Base-by-base conservation (phyloP, 2,113 vertebrate genomes). In the Labrus mixtus region DNA sequence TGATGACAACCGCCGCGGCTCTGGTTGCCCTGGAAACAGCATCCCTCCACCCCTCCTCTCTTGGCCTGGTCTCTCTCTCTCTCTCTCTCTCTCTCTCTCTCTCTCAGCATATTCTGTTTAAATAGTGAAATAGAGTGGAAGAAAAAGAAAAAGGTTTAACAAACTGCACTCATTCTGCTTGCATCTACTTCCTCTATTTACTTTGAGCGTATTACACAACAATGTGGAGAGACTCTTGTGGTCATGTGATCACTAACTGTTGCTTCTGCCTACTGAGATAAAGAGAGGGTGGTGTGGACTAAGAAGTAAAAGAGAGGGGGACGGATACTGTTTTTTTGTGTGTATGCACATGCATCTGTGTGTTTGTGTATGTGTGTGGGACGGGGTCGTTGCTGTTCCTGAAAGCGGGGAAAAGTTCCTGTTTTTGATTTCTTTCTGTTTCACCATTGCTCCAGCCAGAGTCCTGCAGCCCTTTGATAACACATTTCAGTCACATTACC, bases 21-120 rank as follows among this genome's bases (percentile, higher is more conserved):
- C 69, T 5, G 70, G 92, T 92, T 89, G 78, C 87, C 68, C 46
- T 87, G 75, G 91, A 83, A 93, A 93, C 92, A 90, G 87, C 82
- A 76, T 55, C 84, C 60, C 79, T 67, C 68, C 25, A 53, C 57
- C n/a, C 23, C 41, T 23, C 66, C 37, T n/a, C 39, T 50, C 66
- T 59, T 13, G 15, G n/a, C 22, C 68, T 60, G 10, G 2, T 80
- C 60, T 81, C 36, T 37, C 36, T 37, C 36, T 37, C 36, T 41
- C 39, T 3, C 39, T 41, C 39, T 41, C 39, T 41, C 39, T 11
- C 9, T 39, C 37, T 39, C 37, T 48, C 50, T 72, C 37, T 67
- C n/a, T 77, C 59, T n/a, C 16, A 3, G 43, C 67, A 33, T 57
- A 58, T 81, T 87, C 50, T 86, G 61, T 78, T 79, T 55, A 78